Evolutionary conservation across 2,797 vertebrate species (phyloP).

Genomic region (Rhyacichthys aspro): DNA sequence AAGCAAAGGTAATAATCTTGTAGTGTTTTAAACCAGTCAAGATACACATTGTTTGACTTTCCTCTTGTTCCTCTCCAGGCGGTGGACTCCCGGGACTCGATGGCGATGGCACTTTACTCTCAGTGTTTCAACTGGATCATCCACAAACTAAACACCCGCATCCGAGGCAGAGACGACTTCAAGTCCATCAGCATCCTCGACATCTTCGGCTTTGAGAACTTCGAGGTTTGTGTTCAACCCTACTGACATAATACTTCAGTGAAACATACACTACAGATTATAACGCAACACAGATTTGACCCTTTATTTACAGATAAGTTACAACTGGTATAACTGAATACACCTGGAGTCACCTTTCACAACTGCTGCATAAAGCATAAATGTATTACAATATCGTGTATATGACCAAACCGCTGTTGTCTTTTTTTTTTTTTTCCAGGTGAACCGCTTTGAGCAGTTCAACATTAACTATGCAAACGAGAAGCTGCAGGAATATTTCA

Average conservation of each 20-base stretch:
- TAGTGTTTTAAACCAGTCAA: too few relatives aligned
- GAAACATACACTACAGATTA: too few relatives aligned
- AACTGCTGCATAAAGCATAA: too few relatives aligned
- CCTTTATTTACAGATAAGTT: too few relatives aligned
- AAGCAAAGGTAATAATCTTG: too few relatives aligned
- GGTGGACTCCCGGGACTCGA: conserved; percentile 93
- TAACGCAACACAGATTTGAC: too few relatives aligned
- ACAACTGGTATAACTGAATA: too few relatives aligned
- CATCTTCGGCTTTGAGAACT: conserved; percentile 99
- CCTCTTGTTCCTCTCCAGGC: conserved; percentile 76
- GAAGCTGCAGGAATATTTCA: conserved; percentile 99
- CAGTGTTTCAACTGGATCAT: conserved; percentile 98
- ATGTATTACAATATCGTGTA: too few relatives aligned
- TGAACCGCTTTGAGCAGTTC: conserved; percentile 98
- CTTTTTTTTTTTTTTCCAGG: conserved; percentile 67
- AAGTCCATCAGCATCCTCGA: conserved; percentile 96
- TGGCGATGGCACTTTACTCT: conserved; percentile 98
- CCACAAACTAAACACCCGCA: conserved; percentile 90
- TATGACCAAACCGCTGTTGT: not conserved
- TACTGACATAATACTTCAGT: too few relatives aligned
- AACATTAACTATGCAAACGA: conserved; percentile 99
- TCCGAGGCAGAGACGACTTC: conserved; percentile 92
- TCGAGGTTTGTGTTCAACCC: conserved; percentile 83
- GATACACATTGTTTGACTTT: too few relatives aligned
- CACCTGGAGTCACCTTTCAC: too few relatives aligned